phyloP scores from a whole-genome alignment of 2,113 vertebrate species.

The Oreochromis tanganicae region DNA sequence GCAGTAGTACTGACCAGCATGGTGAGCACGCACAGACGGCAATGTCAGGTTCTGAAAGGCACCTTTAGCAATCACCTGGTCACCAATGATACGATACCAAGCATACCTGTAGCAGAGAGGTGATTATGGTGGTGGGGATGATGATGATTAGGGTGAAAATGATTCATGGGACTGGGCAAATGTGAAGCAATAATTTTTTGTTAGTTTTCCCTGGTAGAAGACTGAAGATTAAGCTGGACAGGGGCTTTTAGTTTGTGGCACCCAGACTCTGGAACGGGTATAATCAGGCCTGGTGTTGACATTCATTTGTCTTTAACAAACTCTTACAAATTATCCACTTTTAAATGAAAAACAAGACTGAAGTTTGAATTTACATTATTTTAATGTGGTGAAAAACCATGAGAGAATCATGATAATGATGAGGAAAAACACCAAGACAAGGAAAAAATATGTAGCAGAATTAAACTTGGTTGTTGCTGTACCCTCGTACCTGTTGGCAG shows the following conservation, averaged over 20 bases:
- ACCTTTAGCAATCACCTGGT: conserved; percentile 61
- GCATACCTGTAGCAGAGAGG: conserved; percentile 39
- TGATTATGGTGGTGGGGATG: not conserved
- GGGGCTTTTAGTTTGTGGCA: not conserved
- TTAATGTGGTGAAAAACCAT: not conserved
- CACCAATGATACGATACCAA: conserved; percentile 66
- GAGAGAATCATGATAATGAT: not conserved
- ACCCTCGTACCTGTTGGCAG: conserved; percentile 38
- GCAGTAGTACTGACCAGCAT: conserved; percentile 74
- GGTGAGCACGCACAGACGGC: conserved; percentile 55
- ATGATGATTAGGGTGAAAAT: not conserved
- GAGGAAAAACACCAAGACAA: not conserved
- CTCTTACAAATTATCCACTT: not conserved
- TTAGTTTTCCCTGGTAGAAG: not conserved
- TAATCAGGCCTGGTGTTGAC: not conserved
- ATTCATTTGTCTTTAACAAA: not conserved
- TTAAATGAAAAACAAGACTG: not conserved
- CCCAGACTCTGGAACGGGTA: accelerated
- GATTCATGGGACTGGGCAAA: not conserved
- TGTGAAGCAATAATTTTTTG: not conserved
- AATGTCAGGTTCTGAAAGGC: conserved; percentile 65
- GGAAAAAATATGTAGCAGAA: not conserved
- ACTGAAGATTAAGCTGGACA: not conserved
- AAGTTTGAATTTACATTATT: not conserved
- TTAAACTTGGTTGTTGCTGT: not conserved